Conservation (phyloP, 2,113 vertebrate genomes). For the Diglossa brunneiventris region DNA sequence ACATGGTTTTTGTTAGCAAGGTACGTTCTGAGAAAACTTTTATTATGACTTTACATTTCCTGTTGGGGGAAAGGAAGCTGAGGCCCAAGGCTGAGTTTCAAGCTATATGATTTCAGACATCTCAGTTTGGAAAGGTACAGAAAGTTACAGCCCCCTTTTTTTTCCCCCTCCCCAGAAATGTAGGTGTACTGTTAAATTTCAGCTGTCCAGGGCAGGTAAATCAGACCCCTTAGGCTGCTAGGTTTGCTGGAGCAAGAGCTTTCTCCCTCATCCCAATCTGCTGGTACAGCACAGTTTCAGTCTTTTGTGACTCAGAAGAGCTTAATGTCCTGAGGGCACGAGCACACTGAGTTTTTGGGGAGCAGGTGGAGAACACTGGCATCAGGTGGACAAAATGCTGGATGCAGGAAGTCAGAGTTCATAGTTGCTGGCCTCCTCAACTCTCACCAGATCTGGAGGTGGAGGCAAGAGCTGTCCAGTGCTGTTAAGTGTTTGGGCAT, state of each 20-base stretch:
- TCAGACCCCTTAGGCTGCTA: not conserved
- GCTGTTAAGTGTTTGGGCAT: not conserved
- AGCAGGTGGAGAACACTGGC: rapidly evolving
- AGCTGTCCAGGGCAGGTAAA: not conserved
- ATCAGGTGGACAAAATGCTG: not conserved
- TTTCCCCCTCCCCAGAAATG: rapidly evolving
- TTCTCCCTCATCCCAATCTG: not conserved
- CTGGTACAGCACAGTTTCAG: not conserved
- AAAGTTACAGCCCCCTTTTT: not conserved
- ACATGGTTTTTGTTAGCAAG: not conserved
- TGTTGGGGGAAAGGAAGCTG: not conserved
- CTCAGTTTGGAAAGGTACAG: not conserved
- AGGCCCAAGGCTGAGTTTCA: not conserved
- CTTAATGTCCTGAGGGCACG: not conserved
- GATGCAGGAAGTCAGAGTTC: not conserved
- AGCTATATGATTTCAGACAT: not conserved
- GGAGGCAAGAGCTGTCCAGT: not conserved
- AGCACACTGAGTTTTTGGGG: not conserved
- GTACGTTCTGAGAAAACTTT: not conserved
- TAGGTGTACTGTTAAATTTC: not conserved
- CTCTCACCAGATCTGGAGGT: not conserved
- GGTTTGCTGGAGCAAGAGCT: not conserved
- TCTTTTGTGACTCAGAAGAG: not conserved
- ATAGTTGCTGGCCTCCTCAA: not conserved
- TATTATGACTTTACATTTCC: not conserved